Percentiles rank a stretch among this genome's conserved stretches.
phyloP scores from a whole-genome alignment of 2,113 vertebrate genomes.

The Monarcha castaneiventris region DNA sequence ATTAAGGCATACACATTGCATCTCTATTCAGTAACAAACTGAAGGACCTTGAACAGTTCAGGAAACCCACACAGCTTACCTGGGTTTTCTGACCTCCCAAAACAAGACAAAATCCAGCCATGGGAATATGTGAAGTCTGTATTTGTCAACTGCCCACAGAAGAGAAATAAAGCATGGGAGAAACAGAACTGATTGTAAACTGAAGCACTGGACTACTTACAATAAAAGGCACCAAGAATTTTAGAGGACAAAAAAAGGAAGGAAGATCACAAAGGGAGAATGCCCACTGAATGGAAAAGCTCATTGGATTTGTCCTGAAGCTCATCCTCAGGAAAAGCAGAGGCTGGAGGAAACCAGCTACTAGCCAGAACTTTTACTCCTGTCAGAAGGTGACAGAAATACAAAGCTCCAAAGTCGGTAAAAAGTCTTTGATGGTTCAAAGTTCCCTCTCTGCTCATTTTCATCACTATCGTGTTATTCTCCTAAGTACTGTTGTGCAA shows the following conservation, averaged over 20 bases:
- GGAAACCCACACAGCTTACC: not conserved
- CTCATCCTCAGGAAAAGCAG: not conserved
- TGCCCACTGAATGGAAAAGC: not conserved
- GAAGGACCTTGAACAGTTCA: not conserved
- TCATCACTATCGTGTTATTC: not conserved
- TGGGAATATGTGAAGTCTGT: not conserved
- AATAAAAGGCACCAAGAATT: not conserved
- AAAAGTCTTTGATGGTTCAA: not conserved
- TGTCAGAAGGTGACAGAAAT: not conserved
- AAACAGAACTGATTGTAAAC: not conserved
- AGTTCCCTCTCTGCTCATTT: conserved; percentile 2
- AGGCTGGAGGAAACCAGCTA: not conserved
- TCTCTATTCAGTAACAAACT: not conserved
- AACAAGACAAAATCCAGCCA: not conserved
- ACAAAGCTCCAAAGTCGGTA: not conserved
- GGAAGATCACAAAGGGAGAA: not conserved
- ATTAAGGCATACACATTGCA: not conserved
- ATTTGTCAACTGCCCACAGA: not conserved
- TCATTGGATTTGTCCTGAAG: not conserved
- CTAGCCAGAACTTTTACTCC: not conserved
- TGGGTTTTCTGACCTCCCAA: not conserved
- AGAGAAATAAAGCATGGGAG: not conserved
- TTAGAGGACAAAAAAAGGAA: rapidly evolving
- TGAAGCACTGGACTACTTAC: not conserved
- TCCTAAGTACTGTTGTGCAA: not conserved